Percentiles rank a stretch among this genome's conserved stretches.
Evolutionary conservation across 1,140 invertebrate species (phyloP).

Genomic region (Euura saliciscinereae): DNA sequence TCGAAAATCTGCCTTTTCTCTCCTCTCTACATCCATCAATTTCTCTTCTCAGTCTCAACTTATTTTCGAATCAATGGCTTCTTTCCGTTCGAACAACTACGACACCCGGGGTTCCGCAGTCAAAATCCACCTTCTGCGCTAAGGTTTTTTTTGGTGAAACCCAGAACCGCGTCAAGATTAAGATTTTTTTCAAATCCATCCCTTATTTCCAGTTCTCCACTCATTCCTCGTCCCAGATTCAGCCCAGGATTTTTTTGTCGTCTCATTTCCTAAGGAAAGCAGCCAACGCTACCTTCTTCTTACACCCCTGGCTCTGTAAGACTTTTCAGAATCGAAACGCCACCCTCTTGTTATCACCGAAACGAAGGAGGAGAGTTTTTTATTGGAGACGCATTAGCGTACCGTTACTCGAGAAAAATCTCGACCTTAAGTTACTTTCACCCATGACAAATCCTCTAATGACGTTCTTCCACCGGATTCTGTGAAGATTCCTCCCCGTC

Average conservation of each 20-base stretch:
- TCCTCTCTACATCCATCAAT: background rate
- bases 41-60: background rate
- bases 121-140: no score
- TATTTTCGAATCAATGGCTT: slow-evolving; percentile 1
- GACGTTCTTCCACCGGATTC: background rate
- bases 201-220: no score
- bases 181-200: no score
- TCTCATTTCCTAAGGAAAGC: background rate
- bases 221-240: no score
- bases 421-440: background rate
- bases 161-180: no score
- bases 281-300: background rate
- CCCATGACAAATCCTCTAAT: background rate
- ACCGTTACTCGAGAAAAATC: background rate
- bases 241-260: no score
- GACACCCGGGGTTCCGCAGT: background rate
- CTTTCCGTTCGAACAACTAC: slow-evolving; percentile 5
- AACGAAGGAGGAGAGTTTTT: background rate
- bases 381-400: background rate
- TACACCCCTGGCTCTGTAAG: background rate
- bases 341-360: background rate
- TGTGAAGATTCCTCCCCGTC: background rate
- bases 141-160: no score
- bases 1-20: background rate
- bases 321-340: background rate